phyloP scores from a whole-genome alignment of 2,888 invertebrate genomes.

The Dione juno region DNA sequence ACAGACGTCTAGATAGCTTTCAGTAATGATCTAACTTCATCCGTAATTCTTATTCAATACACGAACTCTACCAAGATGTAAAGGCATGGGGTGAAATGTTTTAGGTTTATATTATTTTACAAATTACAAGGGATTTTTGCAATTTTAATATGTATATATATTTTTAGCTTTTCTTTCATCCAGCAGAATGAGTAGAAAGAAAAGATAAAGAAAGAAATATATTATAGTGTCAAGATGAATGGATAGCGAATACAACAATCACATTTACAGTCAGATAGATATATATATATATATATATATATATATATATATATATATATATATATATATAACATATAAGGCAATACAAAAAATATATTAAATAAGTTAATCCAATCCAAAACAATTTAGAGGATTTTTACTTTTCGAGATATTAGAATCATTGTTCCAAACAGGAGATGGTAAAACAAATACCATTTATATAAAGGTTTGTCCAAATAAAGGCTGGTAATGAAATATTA shows the following conservation, averaged over 20 bases:
- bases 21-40: conserved; percentile 55
- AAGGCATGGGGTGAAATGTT: conserved; percentile 28
- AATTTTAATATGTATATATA: background rate
- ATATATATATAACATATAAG: too few species aligned
- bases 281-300: too few species aligned
- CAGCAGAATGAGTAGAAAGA: too few species aligned
- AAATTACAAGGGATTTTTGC: background rate
- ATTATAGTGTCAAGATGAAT: too few species aligned
- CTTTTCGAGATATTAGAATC: conserved; percentile 31
- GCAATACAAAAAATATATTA: too few species aligned
- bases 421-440: conserved; percentile 10
- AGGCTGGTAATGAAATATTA: background rate
- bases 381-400: conserved; percentile 36
- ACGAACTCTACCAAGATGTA: conserved; percentile 48
- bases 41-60: conserved; percentile 54
- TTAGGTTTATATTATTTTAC: conserved; percentile 34
- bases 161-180: too few species aligned
- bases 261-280: too few species aligned
- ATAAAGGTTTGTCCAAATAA: background rate
- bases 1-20: conserved; percentile 57
- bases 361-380: conserved; percentile 26
- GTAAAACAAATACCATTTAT: background rate
- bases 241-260: too few species aligned
- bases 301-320: too few species aligned
- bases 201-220: too few species aligned